Percentiles rank a stretch among this genome's conserved stretches.
Evolutionary conservation across 2,888 invertebrate genomes (phyloP).

Genomic region (Sturmia bella): DNA sequence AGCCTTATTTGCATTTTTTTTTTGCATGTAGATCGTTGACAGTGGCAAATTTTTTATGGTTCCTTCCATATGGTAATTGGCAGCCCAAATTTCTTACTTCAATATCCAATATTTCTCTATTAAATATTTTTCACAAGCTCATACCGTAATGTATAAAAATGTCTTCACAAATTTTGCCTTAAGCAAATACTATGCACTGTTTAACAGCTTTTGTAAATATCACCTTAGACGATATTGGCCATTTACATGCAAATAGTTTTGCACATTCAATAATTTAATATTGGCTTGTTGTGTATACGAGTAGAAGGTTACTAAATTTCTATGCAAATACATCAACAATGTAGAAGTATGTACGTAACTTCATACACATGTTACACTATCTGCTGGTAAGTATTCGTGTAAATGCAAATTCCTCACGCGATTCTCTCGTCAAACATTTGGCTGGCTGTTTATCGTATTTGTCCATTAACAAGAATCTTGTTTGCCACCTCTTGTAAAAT

Average conservation of each 20-base stretch:
- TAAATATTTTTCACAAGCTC: too few relatives aligned
- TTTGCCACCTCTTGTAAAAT: conserved; percentile 52
- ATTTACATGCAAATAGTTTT: conserved; percentile 18
- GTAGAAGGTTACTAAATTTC: not conserved
- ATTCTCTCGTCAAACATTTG: conserved; percentile 71
- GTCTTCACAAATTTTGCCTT: not conserved
- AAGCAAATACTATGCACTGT: conserved; percentile 19
- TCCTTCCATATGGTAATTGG: too few relatives aligned
- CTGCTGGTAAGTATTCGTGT: conserved; percentile 61
- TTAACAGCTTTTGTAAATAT: not conserved
- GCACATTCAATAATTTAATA: conserved; percentile 17
- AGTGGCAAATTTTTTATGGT: too few relatives aligned
- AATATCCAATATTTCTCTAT: too few relatives aligned
- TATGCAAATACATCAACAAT: conserved; percentile 47
- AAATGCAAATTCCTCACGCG: conserved; percentile 72
- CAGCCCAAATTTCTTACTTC: too few relatives aligned
- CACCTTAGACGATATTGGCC: conserved; percentile 16
- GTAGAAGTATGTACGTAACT: not conserved
- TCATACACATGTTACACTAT: conserved; percentile 36
- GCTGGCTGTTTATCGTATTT: conserved; percentile 28
- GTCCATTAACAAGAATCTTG: conserved; percentile 70
- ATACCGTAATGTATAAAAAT: too few relatives aligned
- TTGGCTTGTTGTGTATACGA: not conserved
- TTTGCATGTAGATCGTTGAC: too few relatives aligned
- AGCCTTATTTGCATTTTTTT: too few relatives aligned